Base-by-base conservation (phyloP, 2,888 invertebrate species). In the Rotaria magnacalcarata region DNA sequence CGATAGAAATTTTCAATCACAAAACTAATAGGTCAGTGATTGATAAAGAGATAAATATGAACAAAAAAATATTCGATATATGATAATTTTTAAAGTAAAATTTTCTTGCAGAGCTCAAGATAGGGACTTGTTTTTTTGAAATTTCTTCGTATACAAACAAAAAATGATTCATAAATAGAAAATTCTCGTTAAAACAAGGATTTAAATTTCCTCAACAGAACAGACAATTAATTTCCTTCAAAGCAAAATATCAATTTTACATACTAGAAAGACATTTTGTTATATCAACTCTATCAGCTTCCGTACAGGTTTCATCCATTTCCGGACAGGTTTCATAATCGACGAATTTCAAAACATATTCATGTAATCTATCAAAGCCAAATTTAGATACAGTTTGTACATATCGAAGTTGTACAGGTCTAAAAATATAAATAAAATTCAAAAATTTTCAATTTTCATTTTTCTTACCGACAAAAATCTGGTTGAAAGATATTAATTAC, bases 401-500 rank as follows among this genome's bases (percentile, higher is more conserved):
- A 14, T 80, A 80, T 47, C 80, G 80, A 43, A 80, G 47, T 80
- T 80, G 80, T 4, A 80, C 47, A n/a, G 80, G 80, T 47, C 80
- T 80, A 75, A 6, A 75, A 43, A 43, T 5, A 27, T 67, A 27
- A 27, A 24, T 43, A 43, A 41, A 41, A 21, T 43, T 16, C 41
- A 75, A 43, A 6, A 19, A 2, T 11, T 27, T 21, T 27, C 6
- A 16, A 24, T 24, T 11, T 41, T 19, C 7, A 74, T 19, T 75
- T 43, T 27, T 43, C 75, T 75, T 47, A 75, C 75, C 75, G 75
- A 34, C 80, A 80, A 80, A 80, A n/a, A 47, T 80, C 80, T 80
- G 80, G 47, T 80, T 80, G 80, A 80, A 80, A 80, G 14, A 80
- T 47, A 80, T 80, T 80, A 24, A 80, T 80, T 47, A n/a, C 80